A percentile compares a stretch with the other conserved stretches of the same genome.
phyloP scores from a whole-genome alignment of 2,797 vertebrate genomes.

The Pampus argenteus region DNA sequence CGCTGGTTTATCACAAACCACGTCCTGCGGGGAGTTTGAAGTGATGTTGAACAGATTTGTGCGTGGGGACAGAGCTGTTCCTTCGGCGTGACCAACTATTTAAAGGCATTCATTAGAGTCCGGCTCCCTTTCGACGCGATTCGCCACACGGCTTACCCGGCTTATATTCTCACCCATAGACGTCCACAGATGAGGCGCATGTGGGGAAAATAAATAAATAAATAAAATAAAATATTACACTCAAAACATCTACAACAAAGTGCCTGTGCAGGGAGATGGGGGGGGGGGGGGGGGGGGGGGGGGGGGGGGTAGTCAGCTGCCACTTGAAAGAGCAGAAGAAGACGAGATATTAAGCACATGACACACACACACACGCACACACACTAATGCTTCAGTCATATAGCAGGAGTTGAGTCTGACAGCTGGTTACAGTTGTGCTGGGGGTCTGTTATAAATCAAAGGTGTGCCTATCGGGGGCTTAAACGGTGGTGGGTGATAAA shows the following conservation, averaged over 20 bases:
- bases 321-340: slow-evolving; percentile 45
- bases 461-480: slow-evolving; percentile 4
- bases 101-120: slow-evolving; percentile 93
- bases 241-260: slow-evolving; percentile 41
- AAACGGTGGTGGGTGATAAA: background rate
- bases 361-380: slow-evolving; percentile 5
- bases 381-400: slow-evolving; percentile 22
- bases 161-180: slow-evolving; percentile 68
- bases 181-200: slow-evolving; percentile 84
- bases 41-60: slow-evolving; percentile 90
- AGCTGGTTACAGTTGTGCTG: slow-evolving; percentile 25
- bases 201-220: no score
- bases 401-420: slow-evolving; percentile 26
- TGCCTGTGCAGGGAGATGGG: slow-evolving; percentile 22
- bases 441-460: slow-evolving; percentile 7
- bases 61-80: slow-evolving; percentile 90
- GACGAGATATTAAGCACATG: slow-evolving; percentile 22
- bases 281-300: no score
- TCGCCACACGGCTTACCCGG: slow-evolving; percentile 88
- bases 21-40: slow-evolving; percentile 81
- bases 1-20: slow-evolving; percentile 74
- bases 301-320: slow-evolving; percentile 46
- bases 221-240: slow-evolving; percentile 63
- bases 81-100: slow-evolving; percentile 90
- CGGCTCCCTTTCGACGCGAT: slow-evolving; percentile 89